These are phyloP conservation scores for Sebastes itinus DNA, from an alignment of 2,797 vertebrate species.

Conservation along the genomic window DNA sequence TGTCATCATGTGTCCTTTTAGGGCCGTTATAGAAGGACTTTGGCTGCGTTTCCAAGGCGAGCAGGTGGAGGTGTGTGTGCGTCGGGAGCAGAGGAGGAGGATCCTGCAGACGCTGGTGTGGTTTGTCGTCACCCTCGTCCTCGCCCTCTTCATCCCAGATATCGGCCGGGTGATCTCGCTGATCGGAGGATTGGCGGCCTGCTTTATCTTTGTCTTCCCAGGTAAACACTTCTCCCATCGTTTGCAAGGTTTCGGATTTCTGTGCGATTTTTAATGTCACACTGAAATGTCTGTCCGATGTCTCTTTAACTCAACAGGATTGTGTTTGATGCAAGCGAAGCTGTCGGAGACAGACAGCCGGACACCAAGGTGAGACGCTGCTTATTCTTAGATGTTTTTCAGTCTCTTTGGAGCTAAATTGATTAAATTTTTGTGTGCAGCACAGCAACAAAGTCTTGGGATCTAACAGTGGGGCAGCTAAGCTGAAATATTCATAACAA, in stretches of 20 bases:
- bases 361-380: constrained; percentile 84
- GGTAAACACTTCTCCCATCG: constrained; percentile 64
- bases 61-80: constrained; percentile 90
- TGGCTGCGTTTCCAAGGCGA: constrained; percentile 93
- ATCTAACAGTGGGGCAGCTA: no score
- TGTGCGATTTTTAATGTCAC: not conserved
- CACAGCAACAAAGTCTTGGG: not conserved
- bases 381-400: not conserved
- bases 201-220: constrained; percentile 98
- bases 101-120: constrained; percentile 90
- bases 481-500: no score
- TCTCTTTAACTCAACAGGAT: constrained; percentile 77
- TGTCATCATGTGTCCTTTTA: constrained; percentile 51
- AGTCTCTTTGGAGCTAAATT: not conserved
- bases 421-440: not conserved
- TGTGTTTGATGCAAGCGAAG: constrained; percentile 93
- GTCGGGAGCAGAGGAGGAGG: constrained; percentile 87
- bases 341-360: constrained; percentile 90
- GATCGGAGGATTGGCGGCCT: constrained; percentile 94
- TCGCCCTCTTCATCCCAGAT: constrained; percentile 96
- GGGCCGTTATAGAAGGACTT: constrained; percentile 94
- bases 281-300: not conserved
- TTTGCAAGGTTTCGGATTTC: not conserved
- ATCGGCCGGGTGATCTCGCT: constrained; percentile 96
- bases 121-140: constrained; percentile 91